phyloP scores from a whole-genome alignment of 2,888 invertebrate genomes.

The Thecocarcelia acutangulata region DNA sequence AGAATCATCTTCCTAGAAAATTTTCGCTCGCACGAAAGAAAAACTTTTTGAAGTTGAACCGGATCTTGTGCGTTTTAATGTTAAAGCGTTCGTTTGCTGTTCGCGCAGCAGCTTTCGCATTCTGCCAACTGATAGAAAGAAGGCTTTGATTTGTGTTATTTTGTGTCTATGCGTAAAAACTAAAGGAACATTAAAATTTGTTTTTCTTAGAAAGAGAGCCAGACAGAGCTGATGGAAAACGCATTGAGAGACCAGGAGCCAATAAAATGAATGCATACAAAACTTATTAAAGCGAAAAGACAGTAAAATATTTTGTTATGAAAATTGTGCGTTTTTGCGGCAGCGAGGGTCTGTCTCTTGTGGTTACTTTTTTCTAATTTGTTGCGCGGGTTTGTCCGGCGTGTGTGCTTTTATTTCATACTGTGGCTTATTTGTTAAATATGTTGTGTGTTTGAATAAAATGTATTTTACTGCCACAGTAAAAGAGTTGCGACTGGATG shows the following conservation, averaged over 20 bases:
- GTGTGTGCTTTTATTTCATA: constrained; percentile 20
- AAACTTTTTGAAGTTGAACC: constrained; percentile 43
- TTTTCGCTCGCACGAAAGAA: neutral
- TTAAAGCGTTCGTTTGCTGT: constrained; percentile 14
- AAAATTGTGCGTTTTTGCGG: constrained; percentile 18
- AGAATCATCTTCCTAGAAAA: constrained; percentile 13
- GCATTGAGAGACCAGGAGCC: constrained; percentile 18
- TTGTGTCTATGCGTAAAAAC: neutral
- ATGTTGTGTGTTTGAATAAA: constrained; percentile 9
- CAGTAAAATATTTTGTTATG: neutral
- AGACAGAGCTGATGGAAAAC: constrained; percentile 9
- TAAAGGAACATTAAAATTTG: constrained; percentile 34
- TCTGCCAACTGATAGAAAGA: neutral
- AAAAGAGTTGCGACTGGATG: constrained; percentile 28
- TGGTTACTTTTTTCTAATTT: constrained; percentile 17
- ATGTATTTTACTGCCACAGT: constrained; percentile 26
- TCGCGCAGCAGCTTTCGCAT: constrained; percentile 23
- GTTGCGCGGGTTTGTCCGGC: neutral
- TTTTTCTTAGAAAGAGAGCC: constrained; percentile 23
- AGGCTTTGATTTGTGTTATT: neutral
- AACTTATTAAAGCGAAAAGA: neutral
- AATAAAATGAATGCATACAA: neutral
- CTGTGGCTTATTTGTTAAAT: constrained; percentile 19
- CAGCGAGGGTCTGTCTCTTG: neutral
- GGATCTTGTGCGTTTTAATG: constrained; percentile 55